Percentiles rank a stretch among this genome's conserved stretches.
phyloP scores from a whole-genome alignment of 2,113 vertebrate genomes.

The Stigmatopora argus region DNA sequence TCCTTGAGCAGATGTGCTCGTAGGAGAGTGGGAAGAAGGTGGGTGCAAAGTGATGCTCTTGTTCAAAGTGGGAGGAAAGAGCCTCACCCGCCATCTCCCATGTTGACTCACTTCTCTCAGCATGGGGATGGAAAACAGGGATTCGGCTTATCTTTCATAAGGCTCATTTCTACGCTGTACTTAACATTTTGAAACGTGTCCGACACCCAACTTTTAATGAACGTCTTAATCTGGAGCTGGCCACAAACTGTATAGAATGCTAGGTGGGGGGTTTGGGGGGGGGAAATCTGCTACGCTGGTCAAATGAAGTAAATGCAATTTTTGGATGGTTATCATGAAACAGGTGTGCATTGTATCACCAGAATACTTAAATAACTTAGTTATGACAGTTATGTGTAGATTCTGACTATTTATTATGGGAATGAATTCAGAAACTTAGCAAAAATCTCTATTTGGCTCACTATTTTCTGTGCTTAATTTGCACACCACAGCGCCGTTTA shows the following conservation, averaged over 20 bases:
- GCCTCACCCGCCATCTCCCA: conserved; percentile 48
- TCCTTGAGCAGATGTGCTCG: conserved; percentile 50
- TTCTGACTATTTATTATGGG: background rate
- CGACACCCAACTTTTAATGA: background rate
- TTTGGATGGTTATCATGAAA: background rate
- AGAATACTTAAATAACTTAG: background rate
- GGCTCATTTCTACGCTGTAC: background rate
- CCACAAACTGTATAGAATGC: background rate
- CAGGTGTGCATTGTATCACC: background rate
- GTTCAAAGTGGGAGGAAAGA: conserved; percentile 57
- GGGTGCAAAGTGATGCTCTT: conserved; percentile 42
- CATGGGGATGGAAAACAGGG: conserved; percentile 33
- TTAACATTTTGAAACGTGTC: background rate
- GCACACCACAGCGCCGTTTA: background rate
- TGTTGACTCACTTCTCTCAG: conserved; percentile 41
- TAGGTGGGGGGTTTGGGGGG: background rate
- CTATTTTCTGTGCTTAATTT: background rate
- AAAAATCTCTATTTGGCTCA: background rate
- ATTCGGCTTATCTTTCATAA: background rate
- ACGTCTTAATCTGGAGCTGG: background rate
- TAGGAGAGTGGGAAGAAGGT: conserved; percentile 68
- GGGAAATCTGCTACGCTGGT: background rate
- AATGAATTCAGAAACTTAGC: background rate
- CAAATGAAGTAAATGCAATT: background rate
- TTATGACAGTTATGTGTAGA: background rate